Base-by-base conservation (phyloP, 2,888 invertebrate species). In the Tenthredo mesomela region DNA sequence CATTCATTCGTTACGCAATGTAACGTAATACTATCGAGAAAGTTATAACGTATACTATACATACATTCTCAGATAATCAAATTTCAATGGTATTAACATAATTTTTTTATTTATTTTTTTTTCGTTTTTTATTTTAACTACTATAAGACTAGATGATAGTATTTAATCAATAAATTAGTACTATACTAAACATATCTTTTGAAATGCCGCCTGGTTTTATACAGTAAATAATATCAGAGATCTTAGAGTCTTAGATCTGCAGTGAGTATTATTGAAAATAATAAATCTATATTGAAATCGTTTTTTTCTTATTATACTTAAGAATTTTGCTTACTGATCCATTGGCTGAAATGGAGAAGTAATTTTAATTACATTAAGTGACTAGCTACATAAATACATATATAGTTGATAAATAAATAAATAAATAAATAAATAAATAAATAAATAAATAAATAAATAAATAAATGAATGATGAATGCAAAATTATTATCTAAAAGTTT, bases 161-260 rank as follows among this genome's bases (percentile, higher is more conserved):
- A 61, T 61, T 61, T 54, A 6, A 54, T 54, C 5, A 12, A 61
- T 25, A 61, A 21, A 61, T 88, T 85, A 86, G 84, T 88, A 89
- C 88, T 86, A 86, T 54, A 87, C 88, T 89, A 89, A 87, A 86
- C 87, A 86, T 89, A 88, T 89, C 88, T 89, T 89, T 90, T 90
- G 86, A 86, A 88, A 88, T 85, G 88, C 89, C 88, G 89, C 89
- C 89, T 86, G 87, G 84, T 87, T 58, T 75, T 21, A 78, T 37
- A 86, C 87, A 86, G 87, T 84, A 86, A 88, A 87, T 86, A 87
- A 89, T 87, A 78, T 78, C 21, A 10, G 33, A 37, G 21, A 58
- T 78, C 37, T 43, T 43, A 10, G 58, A 47, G 37, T 78, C 25
- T 40, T 33, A 78, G 58, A 78, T 50, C 40, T 40, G 25, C 54